Evolutionary conservation across 2,888 invertebrate genomes (phyloP), one percentile per base, ranked within the genome.

Genomic region (Miltochrista miniata): DNA sequence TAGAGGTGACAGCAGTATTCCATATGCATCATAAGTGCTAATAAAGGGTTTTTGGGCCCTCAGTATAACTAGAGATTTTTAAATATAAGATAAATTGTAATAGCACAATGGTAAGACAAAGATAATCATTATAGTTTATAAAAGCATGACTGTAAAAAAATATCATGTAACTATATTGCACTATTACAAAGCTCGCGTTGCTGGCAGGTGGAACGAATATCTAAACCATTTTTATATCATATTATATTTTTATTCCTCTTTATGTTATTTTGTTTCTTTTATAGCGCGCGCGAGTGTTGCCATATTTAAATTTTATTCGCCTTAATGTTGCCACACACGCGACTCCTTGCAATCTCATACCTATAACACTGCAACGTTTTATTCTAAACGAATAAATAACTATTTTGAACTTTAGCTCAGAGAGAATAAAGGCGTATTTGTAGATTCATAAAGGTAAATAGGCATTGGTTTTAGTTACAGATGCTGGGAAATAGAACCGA

Each of bases 231-330:
- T 67, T 72, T 73, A 68, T 75, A 76, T 79, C 36, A 75, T 48
- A 76, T 79, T 76, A 68, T 68, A 68, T 68, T 74, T 72, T 70
- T 74, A 81, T 81, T 76, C 69, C 72, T 79, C 80, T 81, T 83
- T 81, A 82, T 85, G 85, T 86, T 84, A 83, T 87, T 81, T 78
- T 75, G 76, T 79, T 85, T 79, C 80, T 79, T 87, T 87, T 85
- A 87, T 85, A 81, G 82, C 87, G 70, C 70, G 64, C 70, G 73
- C 81, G 74, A 72, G 79, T 87, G 89, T 85, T 84, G 85, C 89
- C 85, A 86, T 90, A 90, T 90, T 90, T 90, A 90, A 90, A 90
- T 90, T 89, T 90, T 90, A 89, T 90, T 86, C 77, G 83, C 87
- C 89, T 89, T 90, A 90, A 90, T 89, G 89, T 89, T 83, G 80